Base-by-base conservation (phyloP, 2,797 vertebrate species). In the Choloepus didactylus region DNA sequence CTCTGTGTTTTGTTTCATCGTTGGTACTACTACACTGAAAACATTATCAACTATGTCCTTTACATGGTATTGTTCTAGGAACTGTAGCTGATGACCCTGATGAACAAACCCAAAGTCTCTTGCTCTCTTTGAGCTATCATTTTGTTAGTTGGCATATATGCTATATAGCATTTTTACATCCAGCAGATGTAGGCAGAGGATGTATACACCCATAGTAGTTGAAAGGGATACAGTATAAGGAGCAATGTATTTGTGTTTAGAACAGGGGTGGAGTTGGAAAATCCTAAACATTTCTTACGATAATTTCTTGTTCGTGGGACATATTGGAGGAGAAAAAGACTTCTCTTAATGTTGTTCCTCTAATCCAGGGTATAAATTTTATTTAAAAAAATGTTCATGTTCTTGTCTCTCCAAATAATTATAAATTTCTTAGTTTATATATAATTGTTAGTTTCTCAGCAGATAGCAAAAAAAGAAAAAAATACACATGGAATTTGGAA, bases 401-500 rank as follows among this genome's bases (percentile, higher is more conserved):
- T 70, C 44, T 46, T 75, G 35, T 9, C 7, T 86, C 16, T 56
- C 64, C 66, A 69, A 19, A 18, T 86, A 62, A 79, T 64, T 73
- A 89, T 67, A 93, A 95, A 91, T 93, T 87, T 46, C 18, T 70
- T 76, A 82, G 54, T 89, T 66, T 60, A 56, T 75, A 96, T 41
- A 18, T 70, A 59, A 54, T 31, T 18, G 23, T 46, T 51, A 88
- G 54, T 76, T 88, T 38, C 31, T 25, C 3, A 73, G 31, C 59
- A 67, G 56, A 62, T 23, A 66, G 12, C 23, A 85, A 82, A 85
- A 60, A 41, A 69, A 12, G 79, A 87, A 66, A 66, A 60, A 80
- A 44, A 79, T 79, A 31, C 16, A 44, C 67, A 4, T n/a, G 73
- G 62, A 76, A 49, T 60, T 77, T 67, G 41, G 62, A 93, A 97